Evolutionary conservation across 2,797 vertebrate species (phyloP).

Genomic region (Oceanodroma leucorhoa): DNA sequence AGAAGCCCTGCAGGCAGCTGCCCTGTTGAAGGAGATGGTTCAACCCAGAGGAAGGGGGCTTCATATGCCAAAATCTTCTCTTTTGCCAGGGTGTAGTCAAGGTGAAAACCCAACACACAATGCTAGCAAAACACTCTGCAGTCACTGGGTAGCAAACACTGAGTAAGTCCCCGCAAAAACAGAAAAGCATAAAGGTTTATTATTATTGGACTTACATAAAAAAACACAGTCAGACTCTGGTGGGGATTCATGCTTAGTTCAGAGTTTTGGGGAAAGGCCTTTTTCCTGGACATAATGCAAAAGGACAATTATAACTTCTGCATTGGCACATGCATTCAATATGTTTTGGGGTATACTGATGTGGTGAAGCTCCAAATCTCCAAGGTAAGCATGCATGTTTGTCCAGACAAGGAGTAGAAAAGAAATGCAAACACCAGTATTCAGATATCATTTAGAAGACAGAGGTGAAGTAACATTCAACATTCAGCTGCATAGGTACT

Average conservation of each 20-base stretch:
- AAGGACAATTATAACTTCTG: background rate
- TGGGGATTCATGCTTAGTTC: background rate
- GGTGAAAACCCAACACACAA: background rate
- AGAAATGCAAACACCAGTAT: background rate
- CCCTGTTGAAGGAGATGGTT: rapidly evolving
- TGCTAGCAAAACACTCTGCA: background rate
- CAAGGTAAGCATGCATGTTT: background rate
- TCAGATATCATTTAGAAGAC: background rate
- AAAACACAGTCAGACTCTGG: background rate
- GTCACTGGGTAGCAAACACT: background rate
- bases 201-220: background rate
- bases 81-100: background rate
- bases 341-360: background rate
- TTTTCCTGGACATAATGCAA: background rate
- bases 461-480: background rate
- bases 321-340: rapidly evolving
- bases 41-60: background rate
- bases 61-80: rapidly evolving
- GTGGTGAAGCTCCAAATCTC: background rate
- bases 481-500: background rate
- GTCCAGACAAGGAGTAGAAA: background rate
- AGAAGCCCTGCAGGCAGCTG: background rate
- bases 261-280: background rate
- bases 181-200: background rate
- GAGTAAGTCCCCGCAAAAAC: background rate